Evolutionary conservation across 2,888 invertebrate species (phyloP).

Genomic region (Diploptera punctata): DNA sequence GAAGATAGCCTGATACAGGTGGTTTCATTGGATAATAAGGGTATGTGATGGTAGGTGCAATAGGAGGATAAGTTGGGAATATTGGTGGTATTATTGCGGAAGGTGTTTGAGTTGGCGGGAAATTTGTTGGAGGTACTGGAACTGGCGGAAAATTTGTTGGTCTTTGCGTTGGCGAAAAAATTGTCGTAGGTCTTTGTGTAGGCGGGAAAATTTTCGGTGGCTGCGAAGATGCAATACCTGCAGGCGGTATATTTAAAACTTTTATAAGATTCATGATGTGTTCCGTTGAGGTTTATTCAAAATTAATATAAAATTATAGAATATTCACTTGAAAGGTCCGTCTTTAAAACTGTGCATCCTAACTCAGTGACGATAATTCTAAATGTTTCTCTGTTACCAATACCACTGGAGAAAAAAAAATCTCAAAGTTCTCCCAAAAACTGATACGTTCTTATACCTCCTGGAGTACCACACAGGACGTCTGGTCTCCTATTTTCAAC

Average conservation of each 20-base stretch:
- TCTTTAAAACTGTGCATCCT: neutral
- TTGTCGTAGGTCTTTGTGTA: too few relatives aligned
- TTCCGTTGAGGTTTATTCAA: too few relatives aligned
- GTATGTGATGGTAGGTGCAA: neutral
- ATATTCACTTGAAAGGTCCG: too few relatives aligned
- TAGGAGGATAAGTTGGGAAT: neutral
- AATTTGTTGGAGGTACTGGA: neutral
- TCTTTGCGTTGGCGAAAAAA: too few relatives aligned
- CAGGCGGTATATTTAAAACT: neutral
- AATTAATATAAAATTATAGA: too few relatives aligned
- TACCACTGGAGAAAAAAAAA: constrained; percentile 57
- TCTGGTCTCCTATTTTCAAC: constrained; percentile 59
- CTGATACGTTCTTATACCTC: constrained; percentile 57
- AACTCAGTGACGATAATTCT: constrained; percentile 44
- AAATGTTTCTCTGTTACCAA: constrained; percentile 55
- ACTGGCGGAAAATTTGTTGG: neutral
- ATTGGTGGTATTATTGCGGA: neutral
- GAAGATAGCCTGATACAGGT: neutral
- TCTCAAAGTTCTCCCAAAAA: constrained; percentile 58
- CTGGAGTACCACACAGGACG: constrained; percentile 59
- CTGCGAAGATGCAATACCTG: neutral
- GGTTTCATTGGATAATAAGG: neutral
- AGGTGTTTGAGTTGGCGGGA: neutral
- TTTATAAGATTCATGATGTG: too few relatives aligned
- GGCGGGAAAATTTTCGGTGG: neutral